phyloP scores from a whole-genome alignment of 2,113 vertebrate species.

The Poeciliopsis turrubarensis region DNA sequence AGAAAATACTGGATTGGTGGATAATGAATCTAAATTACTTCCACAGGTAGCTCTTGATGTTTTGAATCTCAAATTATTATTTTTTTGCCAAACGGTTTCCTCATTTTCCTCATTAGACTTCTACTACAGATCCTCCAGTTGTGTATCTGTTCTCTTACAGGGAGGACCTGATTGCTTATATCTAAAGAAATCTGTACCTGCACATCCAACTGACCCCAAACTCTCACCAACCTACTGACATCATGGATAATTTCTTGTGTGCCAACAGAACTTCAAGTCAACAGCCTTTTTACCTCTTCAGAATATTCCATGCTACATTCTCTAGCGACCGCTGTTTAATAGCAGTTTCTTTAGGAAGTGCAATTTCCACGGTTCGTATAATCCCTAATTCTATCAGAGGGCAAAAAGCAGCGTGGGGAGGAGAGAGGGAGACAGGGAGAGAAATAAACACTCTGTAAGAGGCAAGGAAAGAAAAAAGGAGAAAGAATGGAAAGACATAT shows the following conservation, averaged over 20 bases:
- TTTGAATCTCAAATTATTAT: too few relatives aligned
- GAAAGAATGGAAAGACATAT: slow-evolving; percentile 18
- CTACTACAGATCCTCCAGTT: too few relatives aligned
- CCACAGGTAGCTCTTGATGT: too few relatives aligned
- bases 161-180: neutral
- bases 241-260: slow-evolving; percentile 33
- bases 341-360: slow-evolving; percentile 82
- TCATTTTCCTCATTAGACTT: too few relatives aligned
- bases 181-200: neutral
- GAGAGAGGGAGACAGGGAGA: slow-evolving; percentile 27
- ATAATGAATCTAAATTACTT: too few relatives aligned
- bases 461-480: slow-evolving; percentile 21
- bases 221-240: slow-evolving; percentile 26
- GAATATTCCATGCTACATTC: slow-evolving; percentile 29
- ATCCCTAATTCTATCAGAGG: slow-evolving; percentile 77
- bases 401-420: slow-evolving; percentile 25
- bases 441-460: slow-evolving; percentile 29
- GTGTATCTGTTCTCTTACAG: too few relatives aligned
- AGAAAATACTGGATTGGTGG: too few relatives aligned
- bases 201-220: slow-evolving; percentile 32
- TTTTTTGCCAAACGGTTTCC: too few relatives aligned
- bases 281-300: slow-evolving; percentile 49
- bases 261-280: slow-evolving; percentile 63
- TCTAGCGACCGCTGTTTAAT: slow-evolving; percentile 66
- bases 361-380: slow-evolving; percentile 79